These are phyloP conservation scores for Artibeus lituratus DNA, from an alignment of 2,797 vertebrate genomes.

Conservation along the genomic window DNA sequence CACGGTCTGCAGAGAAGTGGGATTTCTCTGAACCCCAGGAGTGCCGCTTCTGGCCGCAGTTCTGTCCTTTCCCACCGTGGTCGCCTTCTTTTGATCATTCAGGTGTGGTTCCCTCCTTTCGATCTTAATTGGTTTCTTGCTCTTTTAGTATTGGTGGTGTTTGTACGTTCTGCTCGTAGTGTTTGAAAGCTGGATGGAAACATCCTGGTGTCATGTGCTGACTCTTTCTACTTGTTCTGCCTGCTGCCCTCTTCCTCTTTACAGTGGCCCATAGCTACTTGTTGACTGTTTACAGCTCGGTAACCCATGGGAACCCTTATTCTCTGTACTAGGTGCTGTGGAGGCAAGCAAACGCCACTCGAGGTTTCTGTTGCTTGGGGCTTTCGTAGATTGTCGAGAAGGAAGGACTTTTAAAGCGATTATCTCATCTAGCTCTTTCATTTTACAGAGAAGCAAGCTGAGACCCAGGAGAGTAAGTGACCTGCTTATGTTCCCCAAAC, in stretches of 20 bases:
- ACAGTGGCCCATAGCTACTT: background rate
- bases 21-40: background rate
- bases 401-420: conserved; percentile 6
- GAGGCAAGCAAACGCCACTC: background rate
- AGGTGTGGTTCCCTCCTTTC: background rate
- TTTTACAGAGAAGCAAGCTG: conserved; percentile 48
- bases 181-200: background rate
- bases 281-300: background rate
- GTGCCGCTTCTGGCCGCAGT: background rate
- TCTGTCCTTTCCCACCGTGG: background rate
- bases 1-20: background rate
- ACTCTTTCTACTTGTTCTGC: background rate
- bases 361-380: background rate
- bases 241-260: background rate
- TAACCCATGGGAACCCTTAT: background rate
- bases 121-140: background rate
- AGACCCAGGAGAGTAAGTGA: conserved; percentile 57
- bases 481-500: conserved; percentile 16
- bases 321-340: background rate
- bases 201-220: background rate
- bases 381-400: background rate
- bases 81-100: background rate
- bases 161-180: background rate
- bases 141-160: background rate
- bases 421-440: background rate